Evolutionary conservation across 1,140 invertebrate genomes (phyloP), one percentile per base, ranked within the genome.

Genomic region (Drosophila mojavensis): DNA sequence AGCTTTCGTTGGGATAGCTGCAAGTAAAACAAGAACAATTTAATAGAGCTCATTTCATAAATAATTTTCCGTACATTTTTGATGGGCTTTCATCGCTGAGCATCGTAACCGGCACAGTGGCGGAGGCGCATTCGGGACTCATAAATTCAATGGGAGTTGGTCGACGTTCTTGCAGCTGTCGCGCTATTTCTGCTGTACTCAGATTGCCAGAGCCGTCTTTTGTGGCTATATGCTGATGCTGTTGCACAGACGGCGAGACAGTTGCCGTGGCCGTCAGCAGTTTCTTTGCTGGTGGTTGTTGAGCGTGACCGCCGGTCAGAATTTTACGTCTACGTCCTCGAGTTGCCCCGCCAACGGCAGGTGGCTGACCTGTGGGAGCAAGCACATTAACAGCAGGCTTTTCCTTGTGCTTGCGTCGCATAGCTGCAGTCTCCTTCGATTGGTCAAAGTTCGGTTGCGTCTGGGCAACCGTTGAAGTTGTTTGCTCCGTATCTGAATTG

Each of bases 121-220:
- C 95, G 1, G 97, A 97, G 55, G 97, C 96, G 81, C 97, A 95
- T 91, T 98, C 97, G 15, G 96, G 96, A 63, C 78, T 88, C 84
- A 97, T 94, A 50, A 98, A 94, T 90, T 97, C 96, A 91, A 97
- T 93, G 79, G 95, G 96, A 62, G 94, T 95, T 81, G 97, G 97
- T 10, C 79, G 73, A 65, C 96, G 94, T 43, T 97, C 96, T 92
- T 98, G 97, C 68, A 98, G 93, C 92, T 98, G 97, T 54, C 97
- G 94, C 91, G 98, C 97, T 5, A 98, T 96, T 93, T 98, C 97
- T 85, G 98, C 97, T 3, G 97, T 95, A 13, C 97, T 98, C 95
- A 98, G 96, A 3, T 61, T 39, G 51, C 66, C 61, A 13, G 69
- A 56, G 5, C 26, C 75, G 26, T 96, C 93, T 96, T 96, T 47